Evolutionary conservation across 2,113 vertebrate genomes (phyloP).

Genomic region (Microcebus griseorufus): DNA sequence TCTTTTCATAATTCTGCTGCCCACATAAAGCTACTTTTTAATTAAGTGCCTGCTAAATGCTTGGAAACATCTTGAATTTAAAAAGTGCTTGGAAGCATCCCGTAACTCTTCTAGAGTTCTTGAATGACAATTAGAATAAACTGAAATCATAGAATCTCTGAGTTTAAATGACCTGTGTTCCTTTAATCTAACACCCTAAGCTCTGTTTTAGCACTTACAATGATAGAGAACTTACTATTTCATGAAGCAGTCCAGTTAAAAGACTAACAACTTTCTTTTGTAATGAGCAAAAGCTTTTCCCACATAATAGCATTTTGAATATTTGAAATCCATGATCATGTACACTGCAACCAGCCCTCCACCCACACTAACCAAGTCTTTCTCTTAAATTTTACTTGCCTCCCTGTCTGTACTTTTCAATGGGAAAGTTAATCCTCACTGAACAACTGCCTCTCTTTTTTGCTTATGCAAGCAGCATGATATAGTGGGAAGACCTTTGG

Average conservation of each 20-base stretch:
- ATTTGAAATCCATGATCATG: not conserved
- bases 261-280: not conserved
- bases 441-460: not conserved
- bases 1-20: not conserved
- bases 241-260: not conserved
- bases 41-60: not conserved
- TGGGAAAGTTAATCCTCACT: not conserved
- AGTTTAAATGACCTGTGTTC: not conserved
- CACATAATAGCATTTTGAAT: not conserved
- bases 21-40: not conserved
- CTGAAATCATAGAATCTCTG: not conserved
- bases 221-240: not conserved
- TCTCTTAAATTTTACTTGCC: not conserved
- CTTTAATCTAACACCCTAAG: not conserved
- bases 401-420: not conserved
- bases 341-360: not conserved
- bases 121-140: not conserved
- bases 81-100: not conserved
- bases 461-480: not conserved
- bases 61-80: conserved; percentile 7
- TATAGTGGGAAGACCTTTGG: not conserved
- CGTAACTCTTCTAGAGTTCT: not conserved
- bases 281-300: not conserved
- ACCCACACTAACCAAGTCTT: not conserved
- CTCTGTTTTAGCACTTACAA: not conserved